These are phyloP conservation scores for Rhyacophila evoluta DNA, from an alignment of 2,888 invertebrate species.

Conservation along the genomic window DNA sequence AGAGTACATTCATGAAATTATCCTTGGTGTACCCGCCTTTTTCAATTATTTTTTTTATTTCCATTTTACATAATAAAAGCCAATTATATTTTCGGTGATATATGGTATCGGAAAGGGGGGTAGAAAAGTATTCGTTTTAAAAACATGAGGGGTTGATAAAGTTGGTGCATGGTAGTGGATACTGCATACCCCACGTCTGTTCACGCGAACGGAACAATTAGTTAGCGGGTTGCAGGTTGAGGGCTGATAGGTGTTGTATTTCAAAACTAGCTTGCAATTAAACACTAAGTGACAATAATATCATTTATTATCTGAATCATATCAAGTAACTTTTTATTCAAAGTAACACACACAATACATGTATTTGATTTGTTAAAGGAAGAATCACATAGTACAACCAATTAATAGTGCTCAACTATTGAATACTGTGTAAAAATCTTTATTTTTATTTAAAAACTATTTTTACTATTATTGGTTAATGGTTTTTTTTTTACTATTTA, in stretches of 20 bases:
- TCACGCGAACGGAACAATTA: constrained; percentile 51
- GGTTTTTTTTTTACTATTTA: too few relatives aligned
- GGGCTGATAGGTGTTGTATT: neutral
- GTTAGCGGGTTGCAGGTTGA: constrained; percentile 29
- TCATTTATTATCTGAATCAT: too few relatives aligned
- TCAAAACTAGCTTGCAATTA: neutral
- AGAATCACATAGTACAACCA: too few relatives aligned
- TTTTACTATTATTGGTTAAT: too few relatives aligned
- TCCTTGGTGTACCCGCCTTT: neutral
- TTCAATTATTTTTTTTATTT: neutral
- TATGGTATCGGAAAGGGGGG: constrained; percentile 36
- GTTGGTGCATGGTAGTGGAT: neutral
- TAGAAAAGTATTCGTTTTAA: constrained; percentile 42
- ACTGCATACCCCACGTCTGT: constrained; percentile 12
- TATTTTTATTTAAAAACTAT: too few relatives aligned
- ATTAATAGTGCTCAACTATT: too few relatives aligned
- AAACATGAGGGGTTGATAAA: constrained; percentile 34
- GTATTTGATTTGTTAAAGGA: too few relatives aligned
- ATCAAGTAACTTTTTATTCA: too few relatives aligned
- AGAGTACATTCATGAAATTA: too few relatives aligned
- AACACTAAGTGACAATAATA: too few relatives aligned
- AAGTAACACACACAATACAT: too few relatives aligned
- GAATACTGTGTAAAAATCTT: too few relatives aligned
- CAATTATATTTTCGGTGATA: constrained; percentile 42
- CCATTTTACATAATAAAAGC: constrained; percentile 31